phyloP scores from a whole-genome alignment of 2,888 invertebrate species.

The Morpho deidamia region DNA sequence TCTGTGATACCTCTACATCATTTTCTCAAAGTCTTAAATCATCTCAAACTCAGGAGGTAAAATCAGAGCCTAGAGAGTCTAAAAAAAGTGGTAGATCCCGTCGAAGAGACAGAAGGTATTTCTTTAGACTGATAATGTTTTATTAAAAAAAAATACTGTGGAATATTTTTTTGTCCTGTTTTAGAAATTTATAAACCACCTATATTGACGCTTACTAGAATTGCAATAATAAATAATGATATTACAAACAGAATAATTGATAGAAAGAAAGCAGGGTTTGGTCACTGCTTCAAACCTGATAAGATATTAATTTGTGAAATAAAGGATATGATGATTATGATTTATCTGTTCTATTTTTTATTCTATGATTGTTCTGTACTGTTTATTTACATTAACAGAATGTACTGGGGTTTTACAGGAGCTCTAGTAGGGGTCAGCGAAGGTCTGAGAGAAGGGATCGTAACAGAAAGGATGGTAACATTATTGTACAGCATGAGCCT shows the following conservation, averaged over 20 bases:
- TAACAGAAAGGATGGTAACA: constrained; percentile 59
- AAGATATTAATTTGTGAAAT: too few species aligned
- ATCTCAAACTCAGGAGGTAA: constrained; percentile 46
- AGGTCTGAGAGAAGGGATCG: constrained; percentile 60
- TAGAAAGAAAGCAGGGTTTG: too few species aligned
- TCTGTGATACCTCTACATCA: constrained; percentile 54
- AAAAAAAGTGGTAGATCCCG: constrained; percentile 56
- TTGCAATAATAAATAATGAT: too few species aligned
- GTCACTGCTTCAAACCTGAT: too few species aligned
- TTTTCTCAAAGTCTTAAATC: constrained; percentile 53
- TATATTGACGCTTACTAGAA: too few species aligned
- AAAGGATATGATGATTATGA: too few species aligned
- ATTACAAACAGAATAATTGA: too few species aligned
- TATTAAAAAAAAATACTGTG: not conserved
- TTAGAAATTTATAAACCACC: too few species aligned
- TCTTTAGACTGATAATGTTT: not conserved
- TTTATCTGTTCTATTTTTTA: too few species aligned
- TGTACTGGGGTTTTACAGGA: constrained; percentile 43
- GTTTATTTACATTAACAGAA: too few species aligned
- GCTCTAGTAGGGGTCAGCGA: constrained; percentile 64
- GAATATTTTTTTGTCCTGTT: too few species aligned
- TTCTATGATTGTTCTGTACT: too few species aligned
- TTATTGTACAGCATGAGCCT: constrained; percentile 53
- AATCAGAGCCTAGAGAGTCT: constrained; percentile 49
- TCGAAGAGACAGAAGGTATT: constrained; percentile 63